A percentile compares a stretch with the other conserved stretches of the same genome.
These are phyloP conservation scores for Zosterops japonicus DNA, from an alignment of 2,113 vertebrate species.

Conservation along the genomic window DNA sequence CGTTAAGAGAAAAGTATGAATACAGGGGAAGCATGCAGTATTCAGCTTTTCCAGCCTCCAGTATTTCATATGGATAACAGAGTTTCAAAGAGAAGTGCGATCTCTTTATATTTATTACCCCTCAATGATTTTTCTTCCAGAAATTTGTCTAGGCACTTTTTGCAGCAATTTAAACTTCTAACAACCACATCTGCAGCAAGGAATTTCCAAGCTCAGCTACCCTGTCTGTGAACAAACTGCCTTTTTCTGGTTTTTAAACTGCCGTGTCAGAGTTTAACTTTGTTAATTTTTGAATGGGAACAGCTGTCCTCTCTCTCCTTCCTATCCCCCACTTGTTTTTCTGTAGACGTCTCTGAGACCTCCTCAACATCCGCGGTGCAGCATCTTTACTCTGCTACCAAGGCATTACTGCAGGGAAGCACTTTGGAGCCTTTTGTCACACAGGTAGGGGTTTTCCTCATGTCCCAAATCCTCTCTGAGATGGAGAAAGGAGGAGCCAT, in stretches of 20 bases:
- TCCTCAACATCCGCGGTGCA: neutral
- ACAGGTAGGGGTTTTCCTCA: neutral
- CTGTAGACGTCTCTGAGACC: neutral
- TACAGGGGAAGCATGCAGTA: neutral
- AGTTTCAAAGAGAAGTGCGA: neutral
- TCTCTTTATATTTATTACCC: neutral
- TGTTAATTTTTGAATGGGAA: neutral
- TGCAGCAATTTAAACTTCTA: neutral
- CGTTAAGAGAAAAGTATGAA: neutral
- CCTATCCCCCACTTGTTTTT: neutral
- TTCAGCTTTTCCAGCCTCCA: neutral
- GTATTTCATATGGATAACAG: neutral
- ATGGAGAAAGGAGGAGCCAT: neutral
- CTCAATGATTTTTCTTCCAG: neutral
- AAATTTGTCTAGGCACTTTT: neutral
- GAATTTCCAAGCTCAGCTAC: constrained; percentile 15
- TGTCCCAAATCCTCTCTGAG: neutral
- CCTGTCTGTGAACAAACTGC: neutral
- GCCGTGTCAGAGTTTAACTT: neutral
- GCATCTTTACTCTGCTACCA: neutral
- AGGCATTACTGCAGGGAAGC: neutral
- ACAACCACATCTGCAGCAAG: neutral
- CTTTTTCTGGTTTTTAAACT: neutral
- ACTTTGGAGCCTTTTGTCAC: neutral
- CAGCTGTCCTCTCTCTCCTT: neutral